Percentiles rank a stretch among this genome's conserved stretches.
phyloP scores from a whole-genome alignment of 2,797 vertebrate genomes.

The Acropternis orthonyx region DNA sequence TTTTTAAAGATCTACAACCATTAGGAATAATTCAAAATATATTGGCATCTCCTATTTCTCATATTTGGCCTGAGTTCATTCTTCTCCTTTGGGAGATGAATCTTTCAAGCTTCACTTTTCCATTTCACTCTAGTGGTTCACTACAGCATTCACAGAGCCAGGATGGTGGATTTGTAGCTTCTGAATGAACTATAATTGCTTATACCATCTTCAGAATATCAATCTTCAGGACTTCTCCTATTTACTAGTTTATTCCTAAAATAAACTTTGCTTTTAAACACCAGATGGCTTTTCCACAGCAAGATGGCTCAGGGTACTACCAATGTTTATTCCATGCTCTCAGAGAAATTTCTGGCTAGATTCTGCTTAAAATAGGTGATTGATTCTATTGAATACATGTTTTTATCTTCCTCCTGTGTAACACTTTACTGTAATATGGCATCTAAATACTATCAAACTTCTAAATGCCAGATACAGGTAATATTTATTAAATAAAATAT shows the following conservation, averaged over 20 bases:
- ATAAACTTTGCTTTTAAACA: conserved; percentile 32
- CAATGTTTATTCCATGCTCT: conserved; percentile 8
- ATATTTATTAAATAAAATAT: conserved; percentile 59
- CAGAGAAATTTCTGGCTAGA: conserved; percentile 15
- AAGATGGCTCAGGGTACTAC: conserved; percentile 9
- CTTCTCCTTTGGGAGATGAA: not conserved
- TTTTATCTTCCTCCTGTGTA: conserved; percentile 20
- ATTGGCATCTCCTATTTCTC: not conserved
- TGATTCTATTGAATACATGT: not conserved
- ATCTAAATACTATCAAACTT: conserved; percentile 47
- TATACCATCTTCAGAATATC: conserved; percentile 23
- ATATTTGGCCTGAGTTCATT: not conserved
- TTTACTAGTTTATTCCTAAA: conserved; percentile 50
- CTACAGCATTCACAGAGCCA: not conserved
- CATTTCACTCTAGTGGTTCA: conserved; percentile 32
- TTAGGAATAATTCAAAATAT: conserved; percentile 32
- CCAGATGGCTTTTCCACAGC: conserved; percentile 26
- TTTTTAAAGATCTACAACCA: not conserved
- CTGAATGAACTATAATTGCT: conserved; percentile 34
- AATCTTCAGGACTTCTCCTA: conserved; percentile 18
- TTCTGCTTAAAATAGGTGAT: not conserved
- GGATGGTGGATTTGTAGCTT: conserved; percentile 16
- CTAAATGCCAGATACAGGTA: conserved; percentile 35
- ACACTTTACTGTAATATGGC: conserved; percentile 11
- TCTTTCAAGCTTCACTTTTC: conserved; percentile 30